Conservation (phyloP, 2,797 vertebrate species). For the Enteromius radiatus region DNA sequence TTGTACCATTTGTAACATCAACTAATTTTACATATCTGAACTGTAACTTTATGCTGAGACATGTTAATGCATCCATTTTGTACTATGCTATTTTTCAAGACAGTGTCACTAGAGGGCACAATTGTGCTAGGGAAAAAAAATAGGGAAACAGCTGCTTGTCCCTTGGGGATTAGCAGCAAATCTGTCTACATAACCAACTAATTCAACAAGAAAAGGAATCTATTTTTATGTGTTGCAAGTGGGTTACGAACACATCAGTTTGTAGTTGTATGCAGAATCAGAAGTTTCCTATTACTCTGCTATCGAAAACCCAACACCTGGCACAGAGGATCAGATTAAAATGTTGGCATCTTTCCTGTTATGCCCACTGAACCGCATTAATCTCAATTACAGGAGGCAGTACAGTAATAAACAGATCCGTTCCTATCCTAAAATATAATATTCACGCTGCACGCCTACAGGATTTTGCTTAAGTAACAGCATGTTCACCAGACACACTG, state of each 20-base stretch:
- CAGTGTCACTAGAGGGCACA: conserved; percentile 36
- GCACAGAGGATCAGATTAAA: background rate
- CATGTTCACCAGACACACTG: background rate
- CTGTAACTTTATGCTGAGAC: too few species aligned
- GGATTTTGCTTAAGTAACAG: background rate
- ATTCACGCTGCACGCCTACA: background rate
- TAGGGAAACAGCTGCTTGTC: background rate
- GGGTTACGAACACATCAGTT: conserved; percentile 20
- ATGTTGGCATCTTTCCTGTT: conserved; percentile 17
- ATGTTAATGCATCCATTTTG: background rate
- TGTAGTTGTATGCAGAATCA: background rate
- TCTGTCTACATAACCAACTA: conserved; percentile 20
- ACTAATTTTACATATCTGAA: background rate
- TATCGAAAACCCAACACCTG: background rate
- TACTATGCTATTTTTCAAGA: background rate
- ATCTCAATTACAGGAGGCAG: conserved; percentile 13
- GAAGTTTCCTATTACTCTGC: background rate
- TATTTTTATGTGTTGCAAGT: conserved; percentile 23
- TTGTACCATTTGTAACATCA: background rate
- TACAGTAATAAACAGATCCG: background rate
- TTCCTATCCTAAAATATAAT: conserved; percentile 5
- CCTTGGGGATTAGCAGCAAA: background rate
- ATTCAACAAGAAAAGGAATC: conserved; percentile 25
- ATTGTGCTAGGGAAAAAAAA: background rate
- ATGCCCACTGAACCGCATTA: conserved; percentile 4